Evolutionary conservation across 2,113 vertebrate species (phyloP), one percentile per base, ranked within the genome.

Genomic region (Tragelaphus imberbis): DNA sequence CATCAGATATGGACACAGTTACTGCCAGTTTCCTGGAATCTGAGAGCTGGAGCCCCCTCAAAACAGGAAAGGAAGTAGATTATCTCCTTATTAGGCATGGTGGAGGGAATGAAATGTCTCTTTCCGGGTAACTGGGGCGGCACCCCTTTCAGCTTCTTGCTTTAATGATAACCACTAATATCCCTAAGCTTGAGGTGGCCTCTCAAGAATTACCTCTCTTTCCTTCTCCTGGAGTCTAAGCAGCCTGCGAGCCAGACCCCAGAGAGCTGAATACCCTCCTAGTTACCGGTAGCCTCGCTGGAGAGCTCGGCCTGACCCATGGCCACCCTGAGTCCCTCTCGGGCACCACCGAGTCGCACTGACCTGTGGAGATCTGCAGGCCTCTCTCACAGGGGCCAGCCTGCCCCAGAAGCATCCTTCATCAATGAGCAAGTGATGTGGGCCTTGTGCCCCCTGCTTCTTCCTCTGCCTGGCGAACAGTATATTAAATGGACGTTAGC

Each of bases 11-110:
- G 44, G 53, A 92, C 85, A n/a, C 51, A 80, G 61, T 90, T 36
- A 58, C 55, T 58, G 82, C 88, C 79, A 36, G 6, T 88, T 97
- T 97, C 68, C 82, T 93, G 79, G 90, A 93, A 77, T 82, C 84
- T 75, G 87, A 96, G 65, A 75, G n/a, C 47, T 58, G 61, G 63
- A 21, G 40, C 55, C 81, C 75, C 85, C 91, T 91, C 2, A n/a
- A 88, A 84, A 55, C 65, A 88, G 96, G 68, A 90, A 88, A 81
- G 53, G 53, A 82, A 97, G 80, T 65, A 71, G 51, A 77, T 12
- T 40, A 19, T 75, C 82, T 75, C 80, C 82, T 94, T 94, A 86
- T 90, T 77, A 68, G 40, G 56, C 93, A 4, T 82, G 27, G 1
- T 1, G 17, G 40, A 59, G 47, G 77, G 44, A 79, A 61, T 84